phyloP scores from a whole-genome alignment of 2,888 invertebrate genomes.

The Acrocera orbiculus region DNA sequence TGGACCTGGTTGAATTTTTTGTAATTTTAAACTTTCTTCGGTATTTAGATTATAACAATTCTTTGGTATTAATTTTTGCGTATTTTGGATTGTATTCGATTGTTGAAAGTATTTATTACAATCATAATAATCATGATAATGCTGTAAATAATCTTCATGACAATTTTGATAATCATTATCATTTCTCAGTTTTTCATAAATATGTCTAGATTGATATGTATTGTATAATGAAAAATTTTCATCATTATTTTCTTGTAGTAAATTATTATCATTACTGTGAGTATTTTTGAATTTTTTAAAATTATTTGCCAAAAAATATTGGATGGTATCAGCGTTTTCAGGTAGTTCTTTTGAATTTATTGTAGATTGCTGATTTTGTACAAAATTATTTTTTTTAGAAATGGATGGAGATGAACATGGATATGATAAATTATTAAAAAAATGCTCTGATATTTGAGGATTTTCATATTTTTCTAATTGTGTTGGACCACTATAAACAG shows the following conservation, averaged over 20 bases:
- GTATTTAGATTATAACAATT: too few species aligned
- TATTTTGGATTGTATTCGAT: too few species aligned
- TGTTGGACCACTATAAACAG: slow-evolving; percentile 27
- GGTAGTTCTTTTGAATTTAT: neutral
- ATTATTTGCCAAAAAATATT: too few species aligned
- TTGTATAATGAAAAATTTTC: slow-evolving; percentile 4
- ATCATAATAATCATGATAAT: slow-evolving; percentile 25
- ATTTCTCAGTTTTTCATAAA: too few species aligned
- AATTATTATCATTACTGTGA: neutral
- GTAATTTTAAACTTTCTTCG: too few species aligned
- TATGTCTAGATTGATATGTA: neutral
- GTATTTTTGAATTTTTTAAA: neutral
- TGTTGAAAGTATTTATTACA: too few species aligned
- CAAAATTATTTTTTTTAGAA: too few species aligned
- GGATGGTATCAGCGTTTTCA: too few species aligned
- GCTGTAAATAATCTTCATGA: slow-evolving; percentile 25
- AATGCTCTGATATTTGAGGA: slow-evolving; percentile 25
- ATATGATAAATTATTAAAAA: slow-evolving; percentile 20
- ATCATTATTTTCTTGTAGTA: slow-evolving; percentile 14
- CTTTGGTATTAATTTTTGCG: too few species aligned
- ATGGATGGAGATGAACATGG: slow-evolving; percentile 1
- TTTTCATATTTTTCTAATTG: slow-evolving; percentile 21
- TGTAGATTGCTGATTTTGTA: slow-evolving; percentile 1
- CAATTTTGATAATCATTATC: slow-evolving; percentile 14
- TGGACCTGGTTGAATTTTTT: too few species aligned